These are phyloP conservation scores for Thymelicus lineola DNA, from an alignment of 2,888 invertebrate genomes.

Conservation along the genomic window DNA sequence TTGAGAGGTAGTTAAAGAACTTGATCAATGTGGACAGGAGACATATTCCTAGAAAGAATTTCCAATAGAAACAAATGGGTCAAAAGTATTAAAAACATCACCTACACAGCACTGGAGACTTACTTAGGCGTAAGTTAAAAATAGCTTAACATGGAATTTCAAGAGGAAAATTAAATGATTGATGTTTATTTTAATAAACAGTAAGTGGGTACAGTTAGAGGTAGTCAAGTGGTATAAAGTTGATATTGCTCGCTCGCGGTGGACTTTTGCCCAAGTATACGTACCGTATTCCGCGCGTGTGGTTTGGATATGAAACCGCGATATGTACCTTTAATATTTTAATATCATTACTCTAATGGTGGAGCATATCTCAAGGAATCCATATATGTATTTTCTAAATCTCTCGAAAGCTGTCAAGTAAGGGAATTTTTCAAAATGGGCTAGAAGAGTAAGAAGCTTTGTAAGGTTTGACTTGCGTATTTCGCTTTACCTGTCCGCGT, in stretches of 20 bases:
- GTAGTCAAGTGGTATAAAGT: too few species aligned
- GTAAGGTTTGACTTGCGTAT: too few species aligned
- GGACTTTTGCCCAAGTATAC: neutral
- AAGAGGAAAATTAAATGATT: neutral
- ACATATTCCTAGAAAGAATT: neutral
- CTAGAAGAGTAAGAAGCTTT: too few species aligned
- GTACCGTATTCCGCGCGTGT: conserved; percentile 1
- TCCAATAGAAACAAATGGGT: neutral
- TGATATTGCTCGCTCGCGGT: neutral
- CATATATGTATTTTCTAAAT: too few species aligned
- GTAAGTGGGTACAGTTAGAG: too few species aligned
- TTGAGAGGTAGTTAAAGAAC: neutral
- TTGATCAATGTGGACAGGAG: neutral
- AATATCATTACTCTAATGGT: conserved; percentile 7
- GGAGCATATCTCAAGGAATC: too few species aligned
- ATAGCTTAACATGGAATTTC: neutral
- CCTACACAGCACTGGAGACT: too few species aligned
- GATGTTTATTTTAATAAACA: conserved; percentile 6
- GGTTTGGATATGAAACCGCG: neutral
- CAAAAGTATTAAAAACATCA: neutral
- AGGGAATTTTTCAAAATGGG: too few species aligned
- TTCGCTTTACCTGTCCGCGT: too few species aligned
- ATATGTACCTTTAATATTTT: conserved; percentile 8
- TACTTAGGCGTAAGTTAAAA: neutral
- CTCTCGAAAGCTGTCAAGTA: too few species aligned